Conservation (phyloP, 2,888 invertebrate genomes). For the Cheilosia variabilis region DNA sequence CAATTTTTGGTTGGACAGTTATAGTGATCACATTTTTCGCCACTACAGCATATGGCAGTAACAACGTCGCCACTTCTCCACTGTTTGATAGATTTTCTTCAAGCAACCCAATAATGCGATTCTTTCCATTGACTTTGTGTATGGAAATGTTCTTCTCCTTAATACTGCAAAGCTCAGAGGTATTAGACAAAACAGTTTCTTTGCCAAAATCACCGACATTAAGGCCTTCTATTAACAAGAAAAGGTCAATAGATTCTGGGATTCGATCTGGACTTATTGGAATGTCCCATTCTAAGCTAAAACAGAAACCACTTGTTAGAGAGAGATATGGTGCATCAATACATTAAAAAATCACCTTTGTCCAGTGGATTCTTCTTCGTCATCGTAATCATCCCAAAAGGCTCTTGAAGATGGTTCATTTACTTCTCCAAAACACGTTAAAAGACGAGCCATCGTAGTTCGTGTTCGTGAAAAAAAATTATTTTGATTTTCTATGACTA, state of each 20-base stretch:
- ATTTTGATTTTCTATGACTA: conserved; percentile 25
- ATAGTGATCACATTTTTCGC: conserved; percentile 80
- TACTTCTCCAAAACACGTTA: conserved; percentile 82
- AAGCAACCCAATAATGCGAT: conserved; percentile 78
- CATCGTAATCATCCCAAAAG: conserved; percentile 83
- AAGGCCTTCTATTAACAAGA: conserved; percentile 81
- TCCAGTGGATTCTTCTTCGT: conserved; percentile 78
- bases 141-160: conserved; percentile 69
- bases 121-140: conserved; percentile 58
- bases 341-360: conserved; percentile 76
- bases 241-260: conserved; percentile 76
- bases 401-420: conserved; percentile 83
- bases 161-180: conserved; percentile 78
- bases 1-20: conserved; percentile 80
- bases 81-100: conserved; percentile 81
- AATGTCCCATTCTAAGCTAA: conserved; percentile 60
- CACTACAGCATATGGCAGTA: conserved; percentile 78
- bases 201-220: conserved; percentile 79
- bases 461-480: neutral
- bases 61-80: conserved; percentile 79
- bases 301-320: neutral
- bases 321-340: too few relatives aligned
- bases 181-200: conserved; percentile 76
- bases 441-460: conserved; percentile 78
- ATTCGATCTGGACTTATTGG: conserved; percentile 33